Percentiles rank a stretch among this genome's conserved stretches.
These are phyloP conservation scores for Oscheius sp. DNA, from an alignment of 2,888 invertebrate genomes.

Conservation along the genomic window DNA sequence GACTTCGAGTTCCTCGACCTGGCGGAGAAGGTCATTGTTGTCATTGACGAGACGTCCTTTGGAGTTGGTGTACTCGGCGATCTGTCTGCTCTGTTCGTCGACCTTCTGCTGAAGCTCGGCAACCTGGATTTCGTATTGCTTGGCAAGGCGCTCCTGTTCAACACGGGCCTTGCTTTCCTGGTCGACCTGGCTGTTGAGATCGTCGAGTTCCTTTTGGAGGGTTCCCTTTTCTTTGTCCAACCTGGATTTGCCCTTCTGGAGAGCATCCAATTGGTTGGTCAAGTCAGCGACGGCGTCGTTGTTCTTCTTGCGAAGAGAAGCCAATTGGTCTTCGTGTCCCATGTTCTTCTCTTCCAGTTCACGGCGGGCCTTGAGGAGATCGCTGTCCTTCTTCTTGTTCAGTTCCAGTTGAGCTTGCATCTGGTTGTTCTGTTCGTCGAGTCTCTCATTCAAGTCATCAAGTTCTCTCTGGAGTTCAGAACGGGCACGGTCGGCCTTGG, in stretches of 20 bases:
- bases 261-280: slow-evolving; percentile 98
- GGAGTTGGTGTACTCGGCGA: slow-evolving; percentile 85
- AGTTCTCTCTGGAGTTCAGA: slow-evolving; percentile 96
- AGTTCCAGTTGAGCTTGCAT: slow-evolving; percentile 81
- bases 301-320: slow-evolving; percentile 98
- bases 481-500: slow-evolving; percentile 91
- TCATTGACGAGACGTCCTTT: slow-evolving; percentile 98
- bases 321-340: slow-evolving; percentile 95
- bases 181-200: slow-evolving; percentile 65
- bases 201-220: slow-evolving; percentile 68
- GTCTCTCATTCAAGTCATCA: slow-evolving; percentile 94
- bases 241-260: slow-evolving; percentile 94
- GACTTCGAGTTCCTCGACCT: slow-evolving; percentile 91
- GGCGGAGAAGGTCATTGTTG: slow-evolving; percentile 93
- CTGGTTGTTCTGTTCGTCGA: slow-evolving; percentile 81
- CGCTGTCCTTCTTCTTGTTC: slow-evolving; percentile 99
- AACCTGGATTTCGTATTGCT: slow-evolving; percentile 78
- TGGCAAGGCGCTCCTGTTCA: slow-evolving; percentile 69
- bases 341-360: slow-evolving; percentile 96
- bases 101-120: slow-evolving; percentile 94
- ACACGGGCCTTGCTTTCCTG: slow-evolving; percentile 66
- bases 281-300: slow-evolving; percentile 98
- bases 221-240: slow-evolving; percentile 63
- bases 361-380: slow-evolving; percentile 95
- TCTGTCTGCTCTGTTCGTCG: slow-evolving; percentile 91